Evolutionary conservation across 2,797 vertebrate species (phyloP), one percentile per base, ranked within the genome.

Genomic region (Lagodon rhomboides): DNA sequence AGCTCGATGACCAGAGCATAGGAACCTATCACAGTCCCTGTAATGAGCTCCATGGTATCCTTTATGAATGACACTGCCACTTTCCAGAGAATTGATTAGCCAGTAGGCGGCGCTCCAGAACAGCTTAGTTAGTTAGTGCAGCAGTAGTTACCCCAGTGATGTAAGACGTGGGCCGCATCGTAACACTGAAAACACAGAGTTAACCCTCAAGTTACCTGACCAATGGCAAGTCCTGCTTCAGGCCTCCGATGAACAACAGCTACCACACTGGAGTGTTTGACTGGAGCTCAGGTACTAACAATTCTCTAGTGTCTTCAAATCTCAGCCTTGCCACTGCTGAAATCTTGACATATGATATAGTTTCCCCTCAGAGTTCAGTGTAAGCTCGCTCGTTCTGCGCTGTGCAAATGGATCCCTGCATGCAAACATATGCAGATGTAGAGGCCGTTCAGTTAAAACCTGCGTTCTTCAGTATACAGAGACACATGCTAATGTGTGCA

Each of bases 401-500:
- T 62, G 47, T 72, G 65, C 25, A 82, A 77, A 66, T 34, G 44
- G 51, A 22, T 50, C 41, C 20, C 12, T 63, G 50, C 54, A 70
- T 27, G 20, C 51, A 80, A 79, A 82, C 73, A 68, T 54, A 66
- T 77, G 27, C 62, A 65, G 51, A 78, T 64, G 41, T 58, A 38
- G 8, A 47, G 56, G 59, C 51, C 4, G 0, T 53, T 53, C 20
- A 77, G 84, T 68, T 56, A 44, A 44, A 77, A 75, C 46, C 18
- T 54, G 43, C 64, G 46, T n/a, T 76, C 47, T 77, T 77, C 27
- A n/a, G 59, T 67, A 79, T 68, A 77, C 71, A 69, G 66, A 77
- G 51, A 71, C 79, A 80, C 79, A 79, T 82, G 69, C 64, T 60
- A 22, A 55, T 81, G 64, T 79, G 76, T 86, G 73, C 78, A 41